Evolutionary conservation across 1,140 invertebrate genomes (phyloP).

Genomic region (Drosophila lacteicornis): DNA sequence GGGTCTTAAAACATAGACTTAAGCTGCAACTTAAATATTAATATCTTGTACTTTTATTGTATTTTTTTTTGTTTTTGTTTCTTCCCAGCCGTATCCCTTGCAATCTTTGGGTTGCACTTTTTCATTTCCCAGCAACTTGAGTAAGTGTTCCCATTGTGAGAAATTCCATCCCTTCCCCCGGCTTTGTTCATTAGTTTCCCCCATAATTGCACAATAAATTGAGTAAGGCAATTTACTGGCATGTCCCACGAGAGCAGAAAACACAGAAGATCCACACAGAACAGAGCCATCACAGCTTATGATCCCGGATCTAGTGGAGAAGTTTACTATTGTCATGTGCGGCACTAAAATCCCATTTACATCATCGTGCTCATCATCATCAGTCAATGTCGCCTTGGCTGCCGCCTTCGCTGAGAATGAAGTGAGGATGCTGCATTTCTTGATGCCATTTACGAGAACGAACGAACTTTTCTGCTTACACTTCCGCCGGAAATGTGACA

Average conservation of each 20-base stretch:
- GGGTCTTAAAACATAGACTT: no score
- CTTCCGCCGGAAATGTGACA: constrained; percentile 79
- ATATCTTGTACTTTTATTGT: no score
- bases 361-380: constrained; percentile 83
- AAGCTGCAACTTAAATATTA: no score
- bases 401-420: constrained; percentile 53
- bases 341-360: constrained; percentile 82
- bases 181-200: constrained; percentile 67
- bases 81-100: no score
- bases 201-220: constrained; percentile 80
- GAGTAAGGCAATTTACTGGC: constrained; percentile 72
- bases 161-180: background rate
- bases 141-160: background rate
- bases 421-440: constrained; percentile 81
- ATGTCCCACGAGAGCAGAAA: constrained; percentile 55
- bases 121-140: background rate
- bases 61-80: no score
- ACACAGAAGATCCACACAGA: constrained; percentile 17
- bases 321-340: constrained; percentile 80
- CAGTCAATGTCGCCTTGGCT: constrained; percentile 68
- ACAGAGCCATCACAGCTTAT: constrained; percentile 74
- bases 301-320: constrained; percentile 68
- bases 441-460: constrained; percentile 76
- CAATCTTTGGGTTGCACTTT: no score
- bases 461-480: constrained; percentile 80